These are phyloP conservation scores for Zaprionus camerounensis DNA, from an alignment of 1,140 invertebrate species.

Conservation along the genomic window DNA sequence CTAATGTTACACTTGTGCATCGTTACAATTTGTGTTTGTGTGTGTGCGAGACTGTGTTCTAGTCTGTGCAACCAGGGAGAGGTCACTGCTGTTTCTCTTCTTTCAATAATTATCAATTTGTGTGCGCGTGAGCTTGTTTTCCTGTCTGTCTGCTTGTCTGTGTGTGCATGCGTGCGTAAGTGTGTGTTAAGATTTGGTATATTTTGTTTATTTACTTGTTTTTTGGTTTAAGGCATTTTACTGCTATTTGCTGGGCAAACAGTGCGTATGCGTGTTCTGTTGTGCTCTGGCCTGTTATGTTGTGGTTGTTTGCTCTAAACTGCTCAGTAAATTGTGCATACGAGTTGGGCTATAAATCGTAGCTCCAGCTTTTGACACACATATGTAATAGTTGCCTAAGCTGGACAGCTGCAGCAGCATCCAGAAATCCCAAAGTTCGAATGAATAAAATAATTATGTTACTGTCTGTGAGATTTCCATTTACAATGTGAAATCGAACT, in stretches of 20 bases:
- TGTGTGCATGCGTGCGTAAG: slow-evolving; percentile 20
- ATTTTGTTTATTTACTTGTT: slow-evolving; percentile 79
- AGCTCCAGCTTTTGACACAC: slow-evolving; percentile 23
- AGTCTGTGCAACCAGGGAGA: slow-evolving; percentile 7
- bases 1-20: slow-evolving; percentile 81
- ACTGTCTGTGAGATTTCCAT: background rate
- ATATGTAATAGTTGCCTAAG: background rate
- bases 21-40: slow-evolving; percentile 56
- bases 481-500: background rate
- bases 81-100: slow-evolving; percentile 41
- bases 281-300: slow-evolving; percentile 7
- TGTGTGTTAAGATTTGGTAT: slow-evolving; percentile 42
- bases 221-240: slow-evolving; percentile 75
- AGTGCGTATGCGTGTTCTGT: slow-evolving; percentile 75
- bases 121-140: slow-evolving; percentile 30
- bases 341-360: slow-evolving; percentile 46
- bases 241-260: slow-evolving; percentile 69
- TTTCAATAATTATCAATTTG: slow-evolving; percentile 81
- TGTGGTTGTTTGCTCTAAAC: slow-evolving; percentile 52
- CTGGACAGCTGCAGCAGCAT: slow-evolving; percentile 30
- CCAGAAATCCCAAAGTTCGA: slow-evolving; percentile 25
- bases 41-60: background rate
- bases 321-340: slow-evolving; percentile 63
- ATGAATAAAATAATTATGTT: slow-evolving; percentile 62
- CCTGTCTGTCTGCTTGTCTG: slow-evolving; percentile 18